phyloP scores from a whole-genome alignment of 2,888 invertebrate genomes.

The Lasioglossum morio region DNA sequence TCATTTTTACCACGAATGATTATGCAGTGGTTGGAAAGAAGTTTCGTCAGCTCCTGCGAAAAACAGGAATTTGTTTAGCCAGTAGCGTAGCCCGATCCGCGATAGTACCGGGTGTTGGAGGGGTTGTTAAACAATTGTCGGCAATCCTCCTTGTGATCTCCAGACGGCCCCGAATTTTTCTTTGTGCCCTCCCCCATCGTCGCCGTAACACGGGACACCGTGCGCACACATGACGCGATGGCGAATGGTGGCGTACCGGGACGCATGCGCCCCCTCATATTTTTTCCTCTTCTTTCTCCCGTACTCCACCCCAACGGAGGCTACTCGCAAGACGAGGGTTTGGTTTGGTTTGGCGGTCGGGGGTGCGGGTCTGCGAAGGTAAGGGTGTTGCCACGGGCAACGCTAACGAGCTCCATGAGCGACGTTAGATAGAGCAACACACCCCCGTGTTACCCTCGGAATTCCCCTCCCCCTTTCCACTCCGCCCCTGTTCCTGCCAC shows the following conservation, averaged over 20 bases:
- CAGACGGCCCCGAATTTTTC: conserved; percentile 70
- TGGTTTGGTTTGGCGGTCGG: conserved; percentile 73
- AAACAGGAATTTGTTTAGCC: not conserved
- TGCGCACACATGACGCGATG: conserved; percentile 76
- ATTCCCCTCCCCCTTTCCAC: conserved; percentile 46
- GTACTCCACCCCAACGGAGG: conserved; percentile 56
- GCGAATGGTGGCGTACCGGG: conserved; percentile 65
- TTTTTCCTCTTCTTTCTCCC: conserved; percentile 65
- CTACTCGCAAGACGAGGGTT: conserved; percentile 73
- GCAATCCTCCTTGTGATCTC: conserved; percentile 48
- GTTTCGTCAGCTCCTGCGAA: not conserved
- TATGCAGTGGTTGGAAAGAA: not conserved
- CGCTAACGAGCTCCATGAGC: conserved; percentile 84
- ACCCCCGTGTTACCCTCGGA: conserved; percentile 73
- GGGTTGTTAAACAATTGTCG: conserved; percentile 67
- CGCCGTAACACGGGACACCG: conserved; percentile 57
- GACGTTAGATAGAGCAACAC: conserved; percentile 83
- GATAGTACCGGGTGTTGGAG: conserved; percentile 16
- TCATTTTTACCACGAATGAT: not conserved
- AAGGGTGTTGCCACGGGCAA: conserved; percentile 84
- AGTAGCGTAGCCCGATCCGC: not conserved
- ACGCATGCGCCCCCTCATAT: conserved; percentile 74
- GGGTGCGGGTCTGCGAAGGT: conserved; percentile 72
- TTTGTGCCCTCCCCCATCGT: conserved; percentile 60
- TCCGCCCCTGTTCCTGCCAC: not conserved